Evolutionary conservation across 2,797 vertebrate species (phyloP), one percentile per base, ranked within the genome.

Genomic region (Typhlichthys eigenmanni): DNA sequence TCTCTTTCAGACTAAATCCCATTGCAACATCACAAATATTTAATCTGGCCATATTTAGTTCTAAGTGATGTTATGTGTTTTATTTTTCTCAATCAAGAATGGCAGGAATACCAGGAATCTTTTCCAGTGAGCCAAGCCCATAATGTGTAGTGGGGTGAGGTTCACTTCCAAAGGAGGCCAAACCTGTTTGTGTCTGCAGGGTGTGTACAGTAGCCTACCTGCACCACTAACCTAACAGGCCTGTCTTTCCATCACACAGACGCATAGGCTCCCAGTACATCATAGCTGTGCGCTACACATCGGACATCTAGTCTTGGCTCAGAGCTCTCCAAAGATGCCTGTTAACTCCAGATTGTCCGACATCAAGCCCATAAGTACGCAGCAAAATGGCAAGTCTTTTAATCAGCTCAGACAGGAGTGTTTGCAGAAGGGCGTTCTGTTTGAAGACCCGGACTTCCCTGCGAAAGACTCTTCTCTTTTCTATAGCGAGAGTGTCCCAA

Each of bases 391-490:
- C 0, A 93, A 89, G 81, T 81, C 83, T 0, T 98, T 90, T 0
- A 74, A 95, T 75, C 80, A 96, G 77, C 92, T 98, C 72, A 89
- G 89, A 60, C 85, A 66, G 19, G 91, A 92, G 7, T 98, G 95
- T 71, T 86, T 95, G 55, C 43, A 61, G 47, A 86, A 8, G 0
- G 88, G 92, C 0, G 59, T 79, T 16, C 89, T 99, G 79, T 98
- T 98, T 0, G 94, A 98, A 83, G 96, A 98, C 24, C 69, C 82
- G 0, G 96, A 98, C 81, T 98, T 98, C 71, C 95, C 95, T 0
- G 94, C 96, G 13, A 32, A 1, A 0, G 91, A 84, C 34, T 68
- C 89, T 0, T 95, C 96, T 0, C 93, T 98, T 17, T 98, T 94
- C 93, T 98, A 78, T 91, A 96, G 93, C 2, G 80, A 98, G 83